Evolutionary conservation across 2,113 vertebrate species (phyloP).

Genomic region (Gallinago jamesoni): DNA sequence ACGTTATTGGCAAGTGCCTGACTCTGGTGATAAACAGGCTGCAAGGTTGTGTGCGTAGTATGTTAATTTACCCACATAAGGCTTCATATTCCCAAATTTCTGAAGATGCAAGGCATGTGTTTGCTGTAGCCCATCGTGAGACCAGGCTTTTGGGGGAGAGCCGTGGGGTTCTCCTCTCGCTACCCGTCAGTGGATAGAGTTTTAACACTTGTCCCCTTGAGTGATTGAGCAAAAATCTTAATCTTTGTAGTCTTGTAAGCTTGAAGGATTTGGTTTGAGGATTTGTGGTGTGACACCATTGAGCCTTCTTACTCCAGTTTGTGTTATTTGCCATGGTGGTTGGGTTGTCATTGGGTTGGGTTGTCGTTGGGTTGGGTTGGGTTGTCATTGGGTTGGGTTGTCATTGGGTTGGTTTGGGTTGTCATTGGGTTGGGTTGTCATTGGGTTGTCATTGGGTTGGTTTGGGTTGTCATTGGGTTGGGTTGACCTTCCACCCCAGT

Average conservation of each 20-base stretch:
- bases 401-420: neutral
- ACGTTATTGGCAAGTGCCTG: neutral
- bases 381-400: neutral
- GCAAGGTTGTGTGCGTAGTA: neutral
- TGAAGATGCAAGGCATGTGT: neutral
- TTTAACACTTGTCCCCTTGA: neutral
- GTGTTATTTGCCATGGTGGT: neutral
- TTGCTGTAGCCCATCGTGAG: too few species aligned
- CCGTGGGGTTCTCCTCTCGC: neutral
- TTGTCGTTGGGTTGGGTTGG: neutral
- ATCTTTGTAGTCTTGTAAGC: neutral
- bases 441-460: neutral
- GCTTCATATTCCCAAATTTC: neutral
- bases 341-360: neutral
- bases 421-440: neutral
- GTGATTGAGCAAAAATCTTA: neutral
- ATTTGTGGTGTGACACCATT: neutral
- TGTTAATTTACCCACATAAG: neutral
- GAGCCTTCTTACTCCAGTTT: too few species aligned
- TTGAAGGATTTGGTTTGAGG: neutral
- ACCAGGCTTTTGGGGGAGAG: too few species aligned
- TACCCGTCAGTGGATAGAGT: accelerated
- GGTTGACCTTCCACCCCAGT: neutral
- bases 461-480: neutral
- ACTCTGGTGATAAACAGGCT: neutral